These are phyloP conservation scores for Philopedon plagiatum DNA, from an alignment of 2,888 invertebrate genomes.

Conservation along the genomic window DNA sequence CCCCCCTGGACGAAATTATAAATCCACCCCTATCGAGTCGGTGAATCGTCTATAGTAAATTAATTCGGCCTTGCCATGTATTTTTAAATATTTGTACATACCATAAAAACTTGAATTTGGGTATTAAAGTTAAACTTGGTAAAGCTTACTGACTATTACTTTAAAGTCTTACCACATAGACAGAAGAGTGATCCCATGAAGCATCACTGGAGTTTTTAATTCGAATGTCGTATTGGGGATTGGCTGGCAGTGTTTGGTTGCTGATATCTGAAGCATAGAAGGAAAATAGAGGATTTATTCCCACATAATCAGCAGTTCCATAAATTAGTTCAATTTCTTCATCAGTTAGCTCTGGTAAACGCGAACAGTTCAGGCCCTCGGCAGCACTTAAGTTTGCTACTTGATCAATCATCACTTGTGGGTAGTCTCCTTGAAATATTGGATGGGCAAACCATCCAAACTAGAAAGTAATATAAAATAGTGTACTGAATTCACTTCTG, in stretches of 20 bases:
- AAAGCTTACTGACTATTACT: background rate
- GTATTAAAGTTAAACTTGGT: background rate
- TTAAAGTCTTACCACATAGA: constrained; percentile 1
- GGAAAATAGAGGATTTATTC: constrained; percentile 71
- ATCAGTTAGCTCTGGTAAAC: constrained; percentile 68
- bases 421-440: constrained; percentile 78
- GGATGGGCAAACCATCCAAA: constrained; percentile 78
- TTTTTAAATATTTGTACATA: too few species aligned
- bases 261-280: background rate
- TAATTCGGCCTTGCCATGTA: too few species aligned
- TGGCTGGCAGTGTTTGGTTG: background rate
- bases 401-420: constrained; percentile 73
- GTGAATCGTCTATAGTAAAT: too few species aligned
- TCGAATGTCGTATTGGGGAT: constrained; percentile 4
- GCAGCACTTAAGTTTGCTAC: constrained; percentile 71
- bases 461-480: constrained; percentile 63
- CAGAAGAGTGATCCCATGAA: constrained; percentile 7
- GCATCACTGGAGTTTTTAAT: background rate
- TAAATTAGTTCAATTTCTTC: constrained; percentile 73
- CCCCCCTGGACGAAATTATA: too few species aligned
- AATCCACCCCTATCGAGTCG: too few species aligned
- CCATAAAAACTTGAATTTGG: too few species aligned
- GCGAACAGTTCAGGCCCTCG: background rate
- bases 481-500: too few species aligned
- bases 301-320: constrained; percentile 78